Percentiles rank a stretch among this genome's conserved stretches.
phyloP scores from a whole-genome alignment of 2,113 vertebrate species.

The Lipotes vexillifer region DNA sequence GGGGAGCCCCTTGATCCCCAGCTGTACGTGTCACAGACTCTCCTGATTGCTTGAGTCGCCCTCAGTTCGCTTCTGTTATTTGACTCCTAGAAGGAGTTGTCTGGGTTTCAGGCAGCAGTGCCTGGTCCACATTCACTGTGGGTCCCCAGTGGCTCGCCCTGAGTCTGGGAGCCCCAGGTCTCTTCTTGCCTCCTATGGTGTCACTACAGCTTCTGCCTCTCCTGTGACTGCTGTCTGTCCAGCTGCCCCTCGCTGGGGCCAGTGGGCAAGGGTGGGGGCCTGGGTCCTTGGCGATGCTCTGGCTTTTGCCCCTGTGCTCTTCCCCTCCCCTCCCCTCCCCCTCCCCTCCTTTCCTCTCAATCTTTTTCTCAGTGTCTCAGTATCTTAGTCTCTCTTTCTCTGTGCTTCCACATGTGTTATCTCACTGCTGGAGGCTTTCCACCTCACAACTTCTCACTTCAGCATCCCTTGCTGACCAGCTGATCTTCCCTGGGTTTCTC shows the following conservation, averaged over 20 bases:
- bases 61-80: neutral
- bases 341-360: too few species aligned
- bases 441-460: neutral
- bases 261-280: neutral
- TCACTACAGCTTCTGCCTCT: neutral
- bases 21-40: neutral
- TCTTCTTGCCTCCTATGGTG: neutral
- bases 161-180: neutral
- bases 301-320: too few species aligned
- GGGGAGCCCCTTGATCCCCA: neutral
- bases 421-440: too few species aligned
- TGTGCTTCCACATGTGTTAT: neutral
- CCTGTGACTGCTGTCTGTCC: too few species aligned
- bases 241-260: neutral
- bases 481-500: neutral
- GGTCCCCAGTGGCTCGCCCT: neutral
- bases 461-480: neutral
- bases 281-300: neutral
- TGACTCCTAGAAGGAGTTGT: neutral
- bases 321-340: neutral
- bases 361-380: neutral
- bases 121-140: neutral
- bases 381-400: neutral
- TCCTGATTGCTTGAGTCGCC: neutral
- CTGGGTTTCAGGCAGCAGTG: neutral